Evolutionary conservation across 92 coral and sea anemone genomes (phyloP).

Genomic region (Heteractis magnifica): DNA sequence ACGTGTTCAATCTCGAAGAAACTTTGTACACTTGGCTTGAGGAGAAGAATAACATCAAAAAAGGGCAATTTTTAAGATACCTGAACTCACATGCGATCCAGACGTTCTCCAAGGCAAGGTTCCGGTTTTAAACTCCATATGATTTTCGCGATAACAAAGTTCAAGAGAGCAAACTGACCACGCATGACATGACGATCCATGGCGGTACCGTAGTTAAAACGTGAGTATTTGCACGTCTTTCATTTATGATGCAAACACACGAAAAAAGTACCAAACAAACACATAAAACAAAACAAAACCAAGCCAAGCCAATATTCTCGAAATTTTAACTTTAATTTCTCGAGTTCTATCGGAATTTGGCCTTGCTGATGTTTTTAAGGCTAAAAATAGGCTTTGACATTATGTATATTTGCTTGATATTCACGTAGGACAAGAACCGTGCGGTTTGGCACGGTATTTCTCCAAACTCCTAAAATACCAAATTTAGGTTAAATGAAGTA

Average conservation of each 20-base stretch:
- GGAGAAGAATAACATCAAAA: neutral
- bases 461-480: neutral
- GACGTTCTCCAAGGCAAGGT: neutral
- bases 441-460: conserved; percentile 19
- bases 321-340: neutral
- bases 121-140: neutral
- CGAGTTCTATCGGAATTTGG: neutral
- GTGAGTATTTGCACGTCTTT: conserved; percentile 9
- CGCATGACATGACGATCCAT: neutral
- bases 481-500: neutral
- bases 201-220: neutral
- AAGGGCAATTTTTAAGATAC: neutral
- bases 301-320: neutral
- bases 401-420: conserved; percentile 13
- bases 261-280: neutral
- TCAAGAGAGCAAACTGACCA: conserved; percentile 2
- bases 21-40: neutral
- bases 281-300: neutral
- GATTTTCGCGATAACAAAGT: neutral
- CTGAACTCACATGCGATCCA: neutral
- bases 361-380: neutral
- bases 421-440: conserved; percentile 29
- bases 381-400: conserved; percentile 8
- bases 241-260: neutral
- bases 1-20: neutral